Evolutionary conservation across 2,113 vertebrate genomes (phyloP).

Genomic region (Andinoacara biseriatus): DNA sequence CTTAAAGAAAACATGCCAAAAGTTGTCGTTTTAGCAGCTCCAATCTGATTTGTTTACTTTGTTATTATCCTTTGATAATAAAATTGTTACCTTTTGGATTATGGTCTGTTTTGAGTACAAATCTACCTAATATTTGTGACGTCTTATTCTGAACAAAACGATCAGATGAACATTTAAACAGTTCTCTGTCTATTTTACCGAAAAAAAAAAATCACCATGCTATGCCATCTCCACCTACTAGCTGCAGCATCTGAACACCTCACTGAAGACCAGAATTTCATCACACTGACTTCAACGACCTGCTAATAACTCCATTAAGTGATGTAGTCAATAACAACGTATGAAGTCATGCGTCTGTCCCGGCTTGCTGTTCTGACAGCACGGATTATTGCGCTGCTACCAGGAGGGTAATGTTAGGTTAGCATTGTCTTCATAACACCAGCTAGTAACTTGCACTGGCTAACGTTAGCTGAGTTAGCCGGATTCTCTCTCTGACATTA

Average conservation of each 20-base stretch:
- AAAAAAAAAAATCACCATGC: background rate
- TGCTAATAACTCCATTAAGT: background rate
- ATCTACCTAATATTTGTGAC: background rate
- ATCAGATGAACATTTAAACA: background rate
- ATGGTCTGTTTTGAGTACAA: background rate
- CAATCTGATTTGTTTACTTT: background rate
- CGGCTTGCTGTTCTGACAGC: background rate
- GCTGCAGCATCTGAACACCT: conserved; percentile 22
- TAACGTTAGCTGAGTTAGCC: conserved; percentile 67
- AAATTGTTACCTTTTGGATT: background rate
- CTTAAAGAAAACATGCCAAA: background rate
- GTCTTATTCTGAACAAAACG: background rate
- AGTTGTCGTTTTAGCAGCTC: background rate
- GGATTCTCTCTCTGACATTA: conserved; percentile 20
- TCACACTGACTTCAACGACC: conserved; percentile 19
- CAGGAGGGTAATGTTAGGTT: conserved; percentile 28
- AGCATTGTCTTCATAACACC: conserved; percentile 44
- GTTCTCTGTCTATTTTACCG: background rate
- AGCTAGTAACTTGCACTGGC: conserved; percentile 58
- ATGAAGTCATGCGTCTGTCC: background rate
- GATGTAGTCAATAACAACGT: background rate
- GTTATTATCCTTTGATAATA: background rate
- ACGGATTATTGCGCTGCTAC: background rate
- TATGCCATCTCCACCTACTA: background rate
- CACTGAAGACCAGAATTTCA: conserved; percentile 40